phyloP scores from a whole-genome alignment of 2,113 vertebrate genomes.

The Gnathochromis pfefferi region DNA sequence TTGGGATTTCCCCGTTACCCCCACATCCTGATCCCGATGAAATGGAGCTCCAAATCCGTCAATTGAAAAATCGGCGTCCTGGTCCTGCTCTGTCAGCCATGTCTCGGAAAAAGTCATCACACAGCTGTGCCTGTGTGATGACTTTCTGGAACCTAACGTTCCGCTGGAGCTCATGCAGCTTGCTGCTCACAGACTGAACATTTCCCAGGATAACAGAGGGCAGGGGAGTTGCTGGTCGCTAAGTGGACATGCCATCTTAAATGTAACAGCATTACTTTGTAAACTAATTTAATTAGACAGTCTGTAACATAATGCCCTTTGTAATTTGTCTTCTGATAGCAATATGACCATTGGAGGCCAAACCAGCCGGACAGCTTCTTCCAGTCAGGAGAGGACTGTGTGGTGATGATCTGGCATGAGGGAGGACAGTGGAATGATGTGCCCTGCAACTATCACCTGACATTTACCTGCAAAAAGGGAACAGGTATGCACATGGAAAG shows the following conservation, averaged over 20 bases:
- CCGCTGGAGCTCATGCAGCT: fast-evolving
- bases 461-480: conserved; percentile 97
- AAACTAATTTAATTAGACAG: background rate
- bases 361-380: conserved; percentile 97
- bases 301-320: background rate
- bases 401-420: conserved; percentile 96
- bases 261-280: background rate
- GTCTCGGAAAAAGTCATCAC: background rate
- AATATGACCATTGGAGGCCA: conserved; percentile 94
- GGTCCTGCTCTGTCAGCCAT: background rate
- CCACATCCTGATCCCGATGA: fast-evolving
- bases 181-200: background rate
- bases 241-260: background rate
- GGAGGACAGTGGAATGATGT: conserved; percentile 94
- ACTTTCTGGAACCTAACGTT: background rate
- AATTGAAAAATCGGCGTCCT: background rate
- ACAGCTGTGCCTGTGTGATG: background rate
- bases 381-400: conserved; percentile 90
- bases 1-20: background rate
- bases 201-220: background rate
- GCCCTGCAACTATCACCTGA: conserved; percentile 94
- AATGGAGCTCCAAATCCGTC: background rate
- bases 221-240: background rate
- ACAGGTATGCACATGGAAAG: conserved; percentile 74
- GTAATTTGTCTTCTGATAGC: conserved; percentile 66